Evolutionary conservation across 2,797 vertebrate species (phyloP), one percentile per base, ranked within the genome.

Genomic region (Sebastolobus altivelis): DNA sequence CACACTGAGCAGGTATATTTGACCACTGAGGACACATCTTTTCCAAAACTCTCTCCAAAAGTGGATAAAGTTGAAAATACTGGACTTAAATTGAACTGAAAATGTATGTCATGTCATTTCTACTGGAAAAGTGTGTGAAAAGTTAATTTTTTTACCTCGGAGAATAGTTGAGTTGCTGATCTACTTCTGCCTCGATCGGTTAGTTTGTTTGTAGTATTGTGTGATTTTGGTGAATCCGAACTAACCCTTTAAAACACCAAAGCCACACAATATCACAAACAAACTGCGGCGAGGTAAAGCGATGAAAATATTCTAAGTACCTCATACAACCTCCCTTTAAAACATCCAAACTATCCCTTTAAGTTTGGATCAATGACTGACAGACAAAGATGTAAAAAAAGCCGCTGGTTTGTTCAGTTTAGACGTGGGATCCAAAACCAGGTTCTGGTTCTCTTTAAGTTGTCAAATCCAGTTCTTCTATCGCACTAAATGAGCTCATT

Each of bases 401-500:
- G 3, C 10, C 9, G 62, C 61, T n/a, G n/a, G 16, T 40, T 56
- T 35, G 12, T 77, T 31, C 37, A 13, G 29, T 22, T 61, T 65
- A 49, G n/a, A 65, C 13, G 5, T 65, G 14, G 22, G 37, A 27
- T 38, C n/a, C 35, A 65, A 25, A 38, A 33, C 31, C 29, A 29
- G 2, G 7, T 14, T 79, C n/a, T 65, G 65, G 54, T 70, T 75
- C 18, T 31, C 7, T 4, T 77, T 59, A 35, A 18, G 54, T 8
- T 12, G 20, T 58, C 55, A 72, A 61, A 77, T 49, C 16, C 14
- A 20, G 29, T 18, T 67, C 35, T 33, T 72, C 56, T 65, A 5
- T 72, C 27, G 9, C 13, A 16, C 43, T 82, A 67, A 93, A 92
- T 72, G 90, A 88, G 84, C 84, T 90, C 87, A 82, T 93, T 93